phyloP scores from a whole-genome alignment of 1,140 invertebrate genomes.

The Ganaspis sp. region DNA sequence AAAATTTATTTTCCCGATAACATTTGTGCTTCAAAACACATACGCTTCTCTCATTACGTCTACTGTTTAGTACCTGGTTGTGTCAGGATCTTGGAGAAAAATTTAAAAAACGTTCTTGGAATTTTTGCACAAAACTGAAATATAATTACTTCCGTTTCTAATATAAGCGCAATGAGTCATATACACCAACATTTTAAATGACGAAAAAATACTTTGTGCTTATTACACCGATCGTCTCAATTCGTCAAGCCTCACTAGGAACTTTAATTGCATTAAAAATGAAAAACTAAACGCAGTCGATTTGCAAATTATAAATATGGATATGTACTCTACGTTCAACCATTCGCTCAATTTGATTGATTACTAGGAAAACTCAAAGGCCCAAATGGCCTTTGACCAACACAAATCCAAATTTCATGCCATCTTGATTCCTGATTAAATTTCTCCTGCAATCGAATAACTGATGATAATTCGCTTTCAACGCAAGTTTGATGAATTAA shows the following conservation, averaged over 20 bases:
- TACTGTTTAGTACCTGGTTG: not conserved
- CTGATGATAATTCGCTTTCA: not conserved
- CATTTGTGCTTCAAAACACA: too few species aligned
- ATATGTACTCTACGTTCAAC: not conserved
- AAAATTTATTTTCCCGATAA: too few species aligned
- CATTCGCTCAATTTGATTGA: conserved; percentile 1
- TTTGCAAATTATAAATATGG: not conserved
- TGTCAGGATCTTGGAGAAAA: not conserved
- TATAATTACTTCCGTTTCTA: not conserved
- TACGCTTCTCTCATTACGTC: too few species aligned
- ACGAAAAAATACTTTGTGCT: too few species aligned
- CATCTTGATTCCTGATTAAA: not conserved
- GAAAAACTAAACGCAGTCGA: not conserved
- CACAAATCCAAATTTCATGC: conserved; percentile 8
- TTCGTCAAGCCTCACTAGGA: not conserved
- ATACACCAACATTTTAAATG: too few species aligned
- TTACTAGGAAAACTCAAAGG: not conserved
- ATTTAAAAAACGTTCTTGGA: not conserved
- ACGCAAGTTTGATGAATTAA: not conserved
- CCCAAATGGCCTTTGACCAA: not conserved
- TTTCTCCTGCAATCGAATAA: not conserved
- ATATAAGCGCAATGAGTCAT: not conserved
- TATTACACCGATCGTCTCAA: not conserved
- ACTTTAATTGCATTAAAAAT: not conserved
- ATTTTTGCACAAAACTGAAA: not conserved